Percentiles rank a stretch among this genome's conserved stretches.
Conservation (phyloP, 2,888 invertebrate species). For the Reticulitermes lucifugus region DNA sequence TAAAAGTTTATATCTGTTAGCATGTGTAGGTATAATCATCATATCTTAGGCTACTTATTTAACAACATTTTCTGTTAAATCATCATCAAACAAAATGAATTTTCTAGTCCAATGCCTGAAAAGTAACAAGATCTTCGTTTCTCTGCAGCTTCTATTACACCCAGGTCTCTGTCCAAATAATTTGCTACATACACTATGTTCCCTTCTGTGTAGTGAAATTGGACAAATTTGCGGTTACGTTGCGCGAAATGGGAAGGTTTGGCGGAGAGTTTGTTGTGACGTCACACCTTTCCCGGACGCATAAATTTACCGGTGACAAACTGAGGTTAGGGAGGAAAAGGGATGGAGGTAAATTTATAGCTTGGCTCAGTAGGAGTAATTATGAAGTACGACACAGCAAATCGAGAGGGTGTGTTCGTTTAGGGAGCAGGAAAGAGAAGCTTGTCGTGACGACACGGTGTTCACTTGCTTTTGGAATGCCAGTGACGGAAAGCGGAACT, state of each 20-base stretch:
- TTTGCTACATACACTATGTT: background rate
- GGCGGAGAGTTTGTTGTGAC: constrained; percentile 25
- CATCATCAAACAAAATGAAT: too few species aligned
- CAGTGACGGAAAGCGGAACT: background rate
- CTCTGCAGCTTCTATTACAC: too few species aligned
- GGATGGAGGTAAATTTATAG: constrained; percentile 45
- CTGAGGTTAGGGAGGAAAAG: constrained; percentile 43
- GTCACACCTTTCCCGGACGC: constrained; percentile 46
- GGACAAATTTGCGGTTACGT: constrained; percentile 47
- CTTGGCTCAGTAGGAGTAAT: constrained; percentile 49
- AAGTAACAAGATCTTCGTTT: too few species aligned
- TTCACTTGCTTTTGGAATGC: background rate
- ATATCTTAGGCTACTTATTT: too few species aligned
- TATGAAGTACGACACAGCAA: constrained; percentile 50
- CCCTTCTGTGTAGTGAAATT: constrained; percentile 1
- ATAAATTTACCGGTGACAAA: constrained; percentile 51
- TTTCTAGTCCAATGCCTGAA: too few species aligned
- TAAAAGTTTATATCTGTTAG: too few species aligned
- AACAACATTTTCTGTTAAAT: too few species aligned
- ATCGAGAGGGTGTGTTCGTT: constrained; percentile 39
- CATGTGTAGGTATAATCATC: too few species aligned
- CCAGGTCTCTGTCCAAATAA: background rate
- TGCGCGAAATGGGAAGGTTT: constrained; percentile 40
- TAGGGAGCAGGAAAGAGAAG: background rate
- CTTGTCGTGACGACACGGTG: too few species aligned